Conservation (phyloP, 2,797 vertebrate genomes). For the Toxotes lorentzi region DNA sequence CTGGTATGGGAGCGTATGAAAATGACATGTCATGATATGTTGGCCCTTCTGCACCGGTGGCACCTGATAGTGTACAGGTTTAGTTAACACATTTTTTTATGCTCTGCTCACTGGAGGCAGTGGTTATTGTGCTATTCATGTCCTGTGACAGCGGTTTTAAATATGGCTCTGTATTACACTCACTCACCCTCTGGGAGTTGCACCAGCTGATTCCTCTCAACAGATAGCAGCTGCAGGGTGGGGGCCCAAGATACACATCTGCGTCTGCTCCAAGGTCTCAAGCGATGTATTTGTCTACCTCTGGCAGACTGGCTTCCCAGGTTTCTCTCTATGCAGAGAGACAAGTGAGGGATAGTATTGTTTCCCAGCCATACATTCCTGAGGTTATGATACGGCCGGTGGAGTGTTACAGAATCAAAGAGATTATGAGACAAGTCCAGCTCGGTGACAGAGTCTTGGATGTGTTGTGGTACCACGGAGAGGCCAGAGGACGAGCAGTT, state of each 20-base stretch:
- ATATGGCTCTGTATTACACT: conserved; percentile 63
- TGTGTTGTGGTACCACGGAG: conserved; percentile 56
- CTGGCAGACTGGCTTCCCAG: conserved; percentile 37
- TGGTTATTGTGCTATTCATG: conserved; percentile 9
- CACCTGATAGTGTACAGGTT: neutral
- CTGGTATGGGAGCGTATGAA: neutral
- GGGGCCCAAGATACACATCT: conserved; percentile 80
- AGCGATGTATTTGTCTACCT: conserved; percentile 39
- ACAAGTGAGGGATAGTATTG: conserved; percentile 84
- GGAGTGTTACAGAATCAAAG: conserved; percentile 70
- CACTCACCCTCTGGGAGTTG: conserved; percentile 88
- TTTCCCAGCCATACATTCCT: conserved; percentile 86
- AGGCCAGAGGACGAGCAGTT: conserved; percentile 87
- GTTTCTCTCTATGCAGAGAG: conserved; percentile 72
- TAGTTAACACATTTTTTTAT: neutral
- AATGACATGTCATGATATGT: neutral
- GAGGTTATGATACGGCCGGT: conserved; percentile 60
- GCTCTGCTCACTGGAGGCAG: neutral
- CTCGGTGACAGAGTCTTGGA: conserved; percentile 59
- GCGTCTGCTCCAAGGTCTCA: conserved; percentile 7
- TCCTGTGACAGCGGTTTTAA: conserved; percentile 22
- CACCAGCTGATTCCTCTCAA: conserved; percentile 87
- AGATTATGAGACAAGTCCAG: conserved; percentile 84
- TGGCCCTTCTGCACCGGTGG: neutral
- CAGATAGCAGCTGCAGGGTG: conserved; percentile 85